Conservation (phyloP, 2,113 vertebrate genomes). For the Trogon surrucura region DNA sequence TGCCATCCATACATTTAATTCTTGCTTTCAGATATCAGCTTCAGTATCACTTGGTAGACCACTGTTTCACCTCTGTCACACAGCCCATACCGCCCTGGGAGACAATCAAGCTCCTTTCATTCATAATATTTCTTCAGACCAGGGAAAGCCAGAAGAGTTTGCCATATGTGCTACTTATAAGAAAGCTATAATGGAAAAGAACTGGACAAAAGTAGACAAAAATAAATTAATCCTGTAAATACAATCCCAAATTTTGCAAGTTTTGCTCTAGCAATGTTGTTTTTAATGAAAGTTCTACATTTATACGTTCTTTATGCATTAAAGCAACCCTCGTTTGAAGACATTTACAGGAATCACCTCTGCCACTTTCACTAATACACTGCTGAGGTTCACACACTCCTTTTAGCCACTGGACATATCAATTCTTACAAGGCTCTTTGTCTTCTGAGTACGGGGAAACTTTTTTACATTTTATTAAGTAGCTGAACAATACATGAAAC, state of each 20-base stretch:
- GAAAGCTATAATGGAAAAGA: neutral
- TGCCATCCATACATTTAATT: neutral
- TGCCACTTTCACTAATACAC: neutral
- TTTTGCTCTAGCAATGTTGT: neutral
- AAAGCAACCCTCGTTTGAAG: neutral
- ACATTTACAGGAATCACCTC: neutral
- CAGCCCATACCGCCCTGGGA: neutral
- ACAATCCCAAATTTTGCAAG: neutral
- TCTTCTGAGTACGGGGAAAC: neutral
- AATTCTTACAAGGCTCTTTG: neutral
- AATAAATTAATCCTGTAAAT: neutral
- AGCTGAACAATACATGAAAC: neutral
- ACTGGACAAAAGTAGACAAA: neutral
- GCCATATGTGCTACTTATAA: neutral
- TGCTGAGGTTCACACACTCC: neutral
- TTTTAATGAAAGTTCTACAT: neutral
- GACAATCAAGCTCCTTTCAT: neutral
- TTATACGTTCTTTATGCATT: neutral
- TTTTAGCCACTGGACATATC: neutral
- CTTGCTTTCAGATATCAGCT: neutral
- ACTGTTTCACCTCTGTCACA: neutral
- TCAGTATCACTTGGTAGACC: neutral
- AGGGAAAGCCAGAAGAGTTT: neutral
- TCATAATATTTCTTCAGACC: neutral
- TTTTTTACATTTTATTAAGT: neutral